Percentiles rank a stretch among this genome's conserved stretches.
Conservation (phyloP, 2,797 vertebrate genomes). For the Anguilla obscura region DNA sequence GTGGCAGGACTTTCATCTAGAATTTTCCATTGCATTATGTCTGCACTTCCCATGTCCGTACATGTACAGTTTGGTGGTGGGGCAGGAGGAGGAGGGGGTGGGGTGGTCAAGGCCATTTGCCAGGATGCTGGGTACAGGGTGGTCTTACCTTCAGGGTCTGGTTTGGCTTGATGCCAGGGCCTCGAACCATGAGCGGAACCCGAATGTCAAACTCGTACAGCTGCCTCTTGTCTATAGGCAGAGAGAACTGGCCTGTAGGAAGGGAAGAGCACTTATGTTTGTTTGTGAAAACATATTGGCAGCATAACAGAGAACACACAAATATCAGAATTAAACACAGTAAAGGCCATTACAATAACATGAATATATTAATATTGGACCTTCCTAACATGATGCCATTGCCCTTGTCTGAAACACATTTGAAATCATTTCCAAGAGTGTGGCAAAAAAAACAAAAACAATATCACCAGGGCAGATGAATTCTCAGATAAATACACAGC, state of each 20-base stretch:
- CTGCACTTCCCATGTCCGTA: neutral
- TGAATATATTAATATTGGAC: neutral
- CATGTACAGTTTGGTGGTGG: neutral
- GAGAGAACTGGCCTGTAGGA: conserved; percentile 76
- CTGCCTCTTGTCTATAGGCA: conserved; percentile 79
- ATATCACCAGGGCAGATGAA: neutral
- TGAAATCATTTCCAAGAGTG: neutral
- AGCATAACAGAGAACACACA: neutral
- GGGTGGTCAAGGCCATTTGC: no score
- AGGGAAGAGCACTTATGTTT: neutral
- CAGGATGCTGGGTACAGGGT: neutral
- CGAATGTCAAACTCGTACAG: conserved; percentile 80
- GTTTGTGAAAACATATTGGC: neutral
- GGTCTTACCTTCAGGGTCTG: conserved; percentile 65
- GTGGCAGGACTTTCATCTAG: neutral
- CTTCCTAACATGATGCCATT: neutral
- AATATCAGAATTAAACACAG: neutral
- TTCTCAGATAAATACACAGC: neutral
- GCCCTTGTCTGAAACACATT: neutral
- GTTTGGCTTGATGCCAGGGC: conserved; percentile 74
- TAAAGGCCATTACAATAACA: neutral
- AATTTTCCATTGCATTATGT: neutral
- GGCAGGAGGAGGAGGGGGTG: no score
- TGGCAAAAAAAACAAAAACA: no score
- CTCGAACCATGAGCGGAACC: conserved; percentile 74